Evolutionary conservation across 2,888 invertebrate species (phyloP).

Genomic region (Sphinx pinastri): DNA sequence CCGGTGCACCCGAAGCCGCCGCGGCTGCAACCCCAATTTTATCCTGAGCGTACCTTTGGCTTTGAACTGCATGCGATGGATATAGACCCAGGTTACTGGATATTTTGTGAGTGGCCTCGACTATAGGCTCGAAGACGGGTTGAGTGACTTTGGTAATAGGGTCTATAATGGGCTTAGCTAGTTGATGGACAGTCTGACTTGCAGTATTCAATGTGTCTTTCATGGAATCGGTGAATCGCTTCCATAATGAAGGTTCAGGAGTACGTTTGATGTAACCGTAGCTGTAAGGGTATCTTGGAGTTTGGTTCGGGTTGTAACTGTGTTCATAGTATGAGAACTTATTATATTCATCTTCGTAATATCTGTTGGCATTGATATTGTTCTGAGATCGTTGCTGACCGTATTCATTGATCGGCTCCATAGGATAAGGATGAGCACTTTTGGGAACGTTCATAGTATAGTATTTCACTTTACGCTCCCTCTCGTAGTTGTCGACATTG

Average conservation of each 20-base stretch:
- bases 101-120: slow-evolving; percentile 91
- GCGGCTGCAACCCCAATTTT: slow-evolving; percentile 86
- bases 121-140: slow-evolving; percentile 88
- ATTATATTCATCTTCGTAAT: slow-evolving; percentile 79
- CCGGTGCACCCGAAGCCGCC: slow-evolving; percentile 81
- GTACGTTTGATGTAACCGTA: slow-evolving; percentile 85
- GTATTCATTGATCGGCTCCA: slow-evolving; percentile 76
- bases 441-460: slow-evolving; percentile 80
- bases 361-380: slow-evolving; percentile 71
- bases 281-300: slow-evolving; percentile 83
- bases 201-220: slow-evolving; percentile 89
- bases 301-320: slow-evolving; percentile 59
- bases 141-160: slow-evolving; percentile 84
- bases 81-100: slow-evolving; percentile 89
- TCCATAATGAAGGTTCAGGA: slow-evolving; percentile 88
- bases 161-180: slow-evolving; percentile 85
- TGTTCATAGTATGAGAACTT: slow-evolving; percentile 84
- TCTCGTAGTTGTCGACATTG: slow-evolving; percentile 59
- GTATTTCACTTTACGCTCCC: slow-evolving; percentile 75
- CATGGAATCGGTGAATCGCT: slow-evolving; percentile 88
- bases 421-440: slow-evolving; percentile 84
- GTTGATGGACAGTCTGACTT: slow-evolving; percentile 87
- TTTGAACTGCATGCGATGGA: slow-evolving; percentile 69
- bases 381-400: slow-evolving; percentile 75
- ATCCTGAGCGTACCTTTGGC: slow-evolving; percentile 81